phyloP scores from a whole-genome alignment of 2,797 vertebrate species.

The Coregonus ussuriensis region DNA sequence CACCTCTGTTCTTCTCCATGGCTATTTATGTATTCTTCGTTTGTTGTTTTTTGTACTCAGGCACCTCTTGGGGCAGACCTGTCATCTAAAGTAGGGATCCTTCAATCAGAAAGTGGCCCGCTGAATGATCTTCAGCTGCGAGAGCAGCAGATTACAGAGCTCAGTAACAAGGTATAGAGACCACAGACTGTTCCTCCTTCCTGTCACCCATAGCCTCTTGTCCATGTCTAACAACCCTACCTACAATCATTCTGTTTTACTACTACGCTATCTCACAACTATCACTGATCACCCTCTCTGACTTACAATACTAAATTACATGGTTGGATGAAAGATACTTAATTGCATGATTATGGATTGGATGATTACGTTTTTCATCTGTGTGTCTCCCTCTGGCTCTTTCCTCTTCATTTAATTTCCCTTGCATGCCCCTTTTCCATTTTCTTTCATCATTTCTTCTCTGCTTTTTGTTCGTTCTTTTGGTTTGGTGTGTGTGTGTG shows the following conservation, averaged over 20 bases:
- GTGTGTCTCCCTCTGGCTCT: neutral
- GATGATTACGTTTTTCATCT: neutral
- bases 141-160: slow-evolving; percentile 75
- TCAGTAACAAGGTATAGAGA: neutral
- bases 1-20: neutral
- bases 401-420: neutral
- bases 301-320: neutral
- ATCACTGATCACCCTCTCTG: neutral
- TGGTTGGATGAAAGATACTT: neutral
- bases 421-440: neutral
- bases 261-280: neutral
- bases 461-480: neutral
- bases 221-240: neutral
- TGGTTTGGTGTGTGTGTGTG: neutral
- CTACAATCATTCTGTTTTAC: neutral
- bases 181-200: neutral
- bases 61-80: neutral
- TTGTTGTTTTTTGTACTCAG: neutral
- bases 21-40: too few relatives aligned
- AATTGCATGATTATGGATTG: neutral
- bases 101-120: slow-evolving; percentile 67
- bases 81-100: slow-evolving; percentile 25
- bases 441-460: neutral
- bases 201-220: neutral
- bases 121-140: slow-evolving; percentile 77